Conservation (phyloP, 1,140 invertebrate species). For the Bombus breviceps region DNA sequence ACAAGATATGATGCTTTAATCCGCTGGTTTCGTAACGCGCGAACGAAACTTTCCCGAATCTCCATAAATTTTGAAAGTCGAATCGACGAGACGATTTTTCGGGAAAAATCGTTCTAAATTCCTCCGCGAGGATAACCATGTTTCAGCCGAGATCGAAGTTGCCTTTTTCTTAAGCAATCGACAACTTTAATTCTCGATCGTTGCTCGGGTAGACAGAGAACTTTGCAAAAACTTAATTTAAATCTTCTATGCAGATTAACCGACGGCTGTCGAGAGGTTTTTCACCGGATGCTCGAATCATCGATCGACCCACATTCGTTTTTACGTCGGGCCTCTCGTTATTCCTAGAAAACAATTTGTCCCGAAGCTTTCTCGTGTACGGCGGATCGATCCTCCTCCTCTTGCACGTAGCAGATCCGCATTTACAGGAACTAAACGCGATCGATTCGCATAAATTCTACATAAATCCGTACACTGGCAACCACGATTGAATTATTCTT, state of each 20-base stretch:
- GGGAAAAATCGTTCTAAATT: not conserved
- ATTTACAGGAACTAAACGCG: not conserved
- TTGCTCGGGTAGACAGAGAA: too few relatives aligned
- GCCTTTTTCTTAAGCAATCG: not conserved
- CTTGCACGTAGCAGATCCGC: not conserved
- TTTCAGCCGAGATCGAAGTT: not conserved
- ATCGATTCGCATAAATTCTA: slow-evolving; percentile 24
- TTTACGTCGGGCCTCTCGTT: slow-evolving; percentile 25
- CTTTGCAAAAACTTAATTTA: slow-evolving; percentile 25
- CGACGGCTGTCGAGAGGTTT: slow-evolving; percentile 6
- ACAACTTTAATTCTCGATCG: slow-evolving; percentile 4
- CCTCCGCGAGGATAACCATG: not conserved
- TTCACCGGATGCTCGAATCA: not conserved
- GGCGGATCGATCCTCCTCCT: not conserved
- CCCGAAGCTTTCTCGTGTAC: not conserved
- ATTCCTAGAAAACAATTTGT: slow-evolving; percentile 31
- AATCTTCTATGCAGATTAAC: slow-evolving; percentile 28
- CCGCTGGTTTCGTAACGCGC: not conserved
- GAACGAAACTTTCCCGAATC: not conserved
- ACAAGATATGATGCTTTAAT: slow-evolving; percentile 19
- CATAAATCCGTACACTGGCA: slow-evolving; percentile 10
- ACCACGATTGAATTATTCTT: slow-evolving; percentile 31
- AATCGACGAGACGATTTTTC: not conserved
- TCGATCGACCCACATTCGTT: slow-evolving; percentile 40
- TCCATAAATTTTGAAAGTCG: slow-evolving; percentile 9